These are phyloP conservation scores for Sitophilus oryzae DNA, from an alignment of 1,140 invertebrate species.

Conservation along the genomic window DNA sequence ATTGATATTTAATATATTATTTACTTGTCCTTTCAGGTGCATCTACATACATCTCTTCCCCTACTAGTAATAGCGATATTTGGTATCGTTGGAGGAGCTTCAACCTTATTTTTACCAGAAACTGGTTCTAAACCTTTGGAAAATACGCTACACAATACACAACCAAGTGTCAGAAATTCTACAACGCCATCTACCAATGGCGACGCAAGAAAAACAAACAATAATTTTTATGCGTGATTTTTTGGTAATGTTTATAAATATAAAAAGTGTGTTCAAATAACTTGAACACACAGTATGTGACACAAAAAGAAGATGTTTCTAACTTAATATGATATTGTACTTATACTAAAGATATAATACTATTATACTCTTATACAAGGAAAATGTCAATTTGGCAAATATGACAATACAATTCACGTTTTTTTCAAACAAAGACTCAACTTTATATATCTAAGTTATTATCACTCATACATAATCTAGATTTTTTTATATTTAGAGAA, in stretches of 20 bases:
- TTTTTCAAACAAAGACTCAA: no score
- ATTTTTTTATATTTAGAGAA: no score
- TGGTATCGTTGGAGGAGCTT: constrained; percentile 56
- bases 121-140: constrained; percentile 43
- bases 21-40: no score
- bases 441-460: no score
- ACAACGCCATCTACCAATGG: constrained; percentile 6
- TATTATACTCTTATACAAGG: no score
- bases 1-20: no score
- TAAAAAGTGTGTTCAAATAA: background rate
- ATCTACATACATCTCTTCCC: constrained; percentile 50
- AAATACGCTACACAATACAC: constrained; percentile 34
- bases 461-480: no score
- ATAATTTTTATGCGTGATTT: constrained; percentile 24
- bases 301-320: no score
- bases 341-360: no score
- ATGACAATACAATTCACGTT: no score
- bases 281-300: background rate
- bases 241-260: background rate
- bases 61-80: constrained; percentile 56
- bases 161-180: constrained; percentile 17
- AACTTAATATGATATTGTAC: no score
- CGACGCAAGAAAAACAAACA: constrained; percentile 26
- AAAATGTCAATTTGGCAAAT: no score
- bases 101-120: constrained; percentile 55